Base-by-base conservation (phyloP, 64 coral and sea anemone genomes). In the Montipora efflorescens region DNA sequence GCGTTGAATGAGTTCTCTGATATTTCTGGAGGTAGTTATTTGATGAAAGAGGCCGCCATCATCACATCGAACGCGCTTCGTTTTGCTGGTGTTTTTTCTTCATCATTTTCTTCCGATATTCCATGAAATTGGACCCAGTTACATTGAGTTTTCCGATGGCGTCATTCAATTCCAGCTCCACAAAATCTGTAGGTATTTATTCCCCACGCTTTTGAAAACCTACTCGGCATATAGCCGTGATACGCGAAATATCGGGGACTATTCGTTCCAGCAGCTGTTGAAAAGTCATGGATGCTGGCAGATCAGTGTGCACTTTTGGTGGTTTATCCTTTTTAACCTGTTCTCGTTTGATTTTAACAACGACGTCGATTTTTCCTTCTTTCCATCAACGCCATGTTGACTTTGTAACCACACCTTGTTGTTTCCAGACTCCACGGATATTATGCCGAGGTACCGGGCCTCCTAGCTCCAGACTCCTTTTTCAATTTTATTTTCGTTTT, bases 221-320 rank as follows among this genome's bases (percentile, higher is more conserved):
- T 10, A 69, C 53, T 25, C 53, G 49, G 53, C 82, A 85, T 59
- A 21, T 85, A 59, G 82, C 82, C 21, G 59, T 68, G 53, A 67
- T 59, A 85, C 45, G 49, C 53, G 82, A 85, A 69, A 85, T 23
- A 85, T 85, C 82, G 7, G 53, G 53, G 18, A 85, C 82, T 59
- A 59, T 59, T 59, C 59, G 18, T 23, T 85, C 82, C 82, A 85
- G 48, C n/a, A 85, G 53, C 23, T 85, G 50, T 85, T 85, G 82
- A 85, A 85, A 85, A 59, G 82, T 85, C 50, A 68, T 85, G 49
- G 82, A 85, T 85, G 82, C 19, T 36, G 82, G 82, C 59, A 85
- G 53, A 28, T 85, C 82, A 85, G 57, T 59, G 57, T 59, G 57
- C 57, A 59, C 7, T 2, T 59, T 4, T 59, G 57, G 57, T 59